Evolutionary conservation across 2,797 vertebrate species (phyloP), one percentile per base, ranked within the genome.

Genomic region (Trematomus bernacchii): DNA sequence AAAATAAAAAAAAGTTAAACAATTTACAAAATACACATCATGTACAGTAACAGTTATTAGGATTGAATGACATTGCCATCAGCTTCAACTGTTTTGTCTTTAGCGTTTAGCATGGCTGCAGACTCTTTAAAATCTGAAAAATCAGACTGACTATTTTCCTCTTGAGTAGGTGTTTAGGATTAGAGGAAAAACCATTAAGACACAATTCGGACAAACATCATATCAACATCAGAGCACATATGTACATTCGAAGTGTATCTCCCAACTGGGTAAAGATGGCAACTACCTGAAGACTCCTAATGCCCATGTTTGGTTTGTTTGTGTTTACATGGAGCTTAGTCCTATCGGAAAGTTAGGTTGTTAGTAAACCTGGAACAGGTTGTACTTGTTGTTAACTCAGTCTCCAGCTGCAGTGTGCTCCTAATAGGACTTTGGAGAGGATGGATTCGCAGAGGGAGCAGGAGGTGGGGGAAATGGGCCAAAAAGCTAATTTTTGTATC

Each of bases 391-490:
- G 48, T 37, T 9, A 37, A 46, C 42, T 59, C 5, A n/a, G 50
- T 76, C 47, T 15, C 21, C 11, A 55, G 14, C 63, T 61, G 68
- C 59, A 62, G 47, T 44, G 33, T 40, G 55, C 66, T 66, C 70
- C 71, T 30, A 65, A 68, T 59, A 71, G 73, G 48, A 60, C 53
- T 37, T 65, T 16, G 43, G 44, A 70, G 44, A 44, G 68, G 52
- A 54, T 9, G 0, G 37, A 71, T 74, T 21, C 47, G 44, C 48
- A 58, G 68, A 57, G 47, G 44, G 51, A 76, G 57, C 66, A 76
- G 68, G 53, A 52, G 73, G 78, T 47, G 68, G 78, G 53, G 37
- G 16, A 64, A 66, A 62, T 10, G 27, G 73, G 11, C 52, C 63
- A 44, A 51, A 63, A 73, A 68, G 51, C 58, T 3, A 1, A 37